Conservation (phyloP, 2,888 invertebrate genomes). For the Orthosia gracilis region DNA sequence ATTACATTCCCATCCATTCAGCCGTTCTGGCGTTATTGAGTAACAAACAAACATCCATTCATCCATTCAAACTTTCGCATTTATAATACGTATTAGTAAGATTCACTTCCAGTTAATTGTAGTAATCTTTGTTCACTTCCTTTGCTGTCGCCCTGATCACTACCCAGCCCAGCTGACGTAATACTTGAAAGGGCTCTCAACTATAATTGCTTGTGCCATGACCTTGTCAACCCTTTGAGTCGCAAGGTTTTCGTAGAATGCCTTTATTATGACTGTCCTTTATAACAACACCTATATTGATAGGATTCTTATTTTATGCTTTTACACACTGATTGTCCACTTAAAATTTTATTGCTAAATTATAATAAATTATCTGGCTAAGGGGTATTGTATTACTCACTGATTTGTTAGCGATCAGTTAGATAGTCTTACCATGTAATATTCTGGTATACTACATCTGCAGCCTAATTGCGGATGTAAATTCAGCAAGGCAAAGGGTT, state of each 20-base stretch:
- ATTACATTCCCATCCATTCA: too few relatives aligned
- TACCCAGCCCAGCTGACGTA: conserved; percentile 25
- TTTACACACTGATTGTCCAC: too few relatives aligned
- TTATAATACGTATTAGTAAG: too few relatives aligned
- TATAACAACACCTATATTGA: background rate
- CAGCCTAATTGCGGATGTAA: too few relatives aligned
- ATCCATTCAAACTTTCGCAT: too few relatives aligned
- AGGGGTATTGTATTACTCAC: background rate
- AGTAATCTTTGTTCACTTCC: background rate
- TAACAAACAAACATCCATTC: too few relatives aligned
- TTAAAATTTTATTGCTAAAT: background rate
- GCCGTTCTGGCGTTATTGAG: too few relatives aligned
- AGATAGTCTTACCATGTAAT: too few relatives aligned
- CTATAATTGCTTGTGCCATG: conserved; percentile 32
- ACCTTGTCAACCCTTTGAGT: conserved; percentile 28
- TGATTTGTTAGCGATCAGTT: background rate
- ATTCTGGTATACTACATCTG: background rate
- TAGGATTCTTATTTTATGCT: background rate
- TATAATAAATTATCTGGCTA: background rate
- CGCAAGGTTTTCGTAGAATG: background rate
- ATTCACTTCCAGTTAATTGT: too few relatives aligned
- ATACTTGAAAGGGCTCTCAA: conserved; percentile 9
- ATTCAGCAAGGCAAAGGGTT: too few relatives aligned
- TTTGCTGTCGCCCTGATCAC: background rate
- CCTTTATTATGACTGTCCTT: background rate